A percentile compares a stretch with the other conserved stretches of the same genome.
Evolutionary conservation across 2,888 invertebrate species (phyloP).

Genomic region (Chorisops tibialis): DNA sequence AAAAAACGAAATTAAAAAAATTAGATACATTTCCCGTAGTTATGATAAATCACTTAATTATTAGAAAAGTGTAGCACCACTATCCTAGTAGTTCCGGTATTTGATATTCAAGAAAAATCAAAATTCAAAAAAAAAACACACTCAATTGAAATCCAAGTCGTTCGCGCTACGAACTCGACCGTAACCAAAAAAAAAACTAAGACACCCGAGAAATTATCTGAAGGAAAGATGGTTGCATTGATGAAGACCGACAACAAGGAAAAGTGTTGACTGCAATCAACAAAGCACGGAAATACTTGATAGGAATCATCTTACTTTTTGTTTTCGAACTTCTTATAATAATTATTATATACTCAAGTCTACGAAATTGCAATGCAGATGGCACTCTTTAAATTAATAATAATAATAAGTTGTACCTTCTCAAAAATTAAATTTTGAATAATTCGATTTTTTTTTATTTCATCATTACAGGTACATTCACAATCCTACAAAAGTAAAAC

Average conservation of each 20-base stretch:
- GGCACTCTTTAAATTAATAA: not conserved
- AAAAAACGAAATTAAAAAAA: no score
- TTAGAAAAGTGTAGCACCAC: not conserved
- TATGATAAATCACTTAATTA: not conserved
- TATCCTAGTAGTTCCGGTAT: slow-evolving; percentile 1
- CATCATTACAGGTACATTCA: slow-evolving; percentile 52
- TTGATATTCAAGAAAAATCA: not conserved
- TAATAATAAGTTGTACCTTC: not conserved
- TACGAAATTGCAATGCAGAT: not conserved
- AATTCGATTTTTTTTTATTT: slow-evolving; percentile 28
- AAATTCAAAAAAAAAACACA: not conserved
- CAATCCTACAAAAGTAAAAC: slow-evolving; percentile 71
- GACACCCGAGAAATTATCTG: no score
- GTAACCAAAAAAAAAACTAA: no score
- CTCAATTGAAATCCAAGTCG: not conserved
- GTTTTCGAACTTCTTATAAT: not conserved
- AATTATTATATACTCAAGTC: not conserved
- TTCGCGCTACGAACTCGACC: no score
- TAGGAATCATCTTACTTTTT: not conserved
- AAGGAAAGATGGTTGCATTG: no score
- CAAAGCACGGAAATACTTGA: not conserved
- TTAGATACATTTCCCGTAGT: not conserved
- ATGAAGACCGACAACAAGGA: not conserved
- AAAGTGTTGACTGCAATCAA: not conserved
- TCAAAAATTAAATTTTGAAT: slow-evolving; percentile 6